Evolutionary conservation across 1,140 invertebrate genomes (phyloP), one percentile per base, ranked within the genome.

Genomic region (Pseudachorutes palmiensis): DNA sequence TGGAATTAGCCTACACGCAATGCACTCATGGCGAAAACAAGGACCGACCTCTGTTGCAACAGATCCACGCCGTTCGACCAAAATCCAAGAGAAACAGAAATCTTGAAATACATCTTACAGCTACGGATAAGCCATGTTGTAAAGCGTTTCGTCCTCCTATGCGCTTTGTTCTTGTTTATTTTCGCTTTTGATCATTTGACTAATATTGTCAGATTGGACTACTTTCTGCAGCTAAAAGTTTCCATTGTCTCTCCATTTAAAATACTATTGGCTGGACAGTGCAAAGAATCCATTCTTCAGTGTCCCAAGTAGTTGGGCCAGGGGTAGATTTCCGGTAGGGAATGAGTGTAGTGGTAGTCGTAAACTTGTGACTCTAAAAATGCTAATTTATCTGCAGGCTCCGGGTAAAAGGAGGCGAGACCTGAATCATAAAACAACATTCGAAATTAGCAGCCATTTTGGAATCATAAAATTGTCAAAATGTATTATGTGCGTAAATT

Each of bases 401-500:
- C 86, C 0, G 91, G 91, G 78, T 92, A 92, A 33, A 88, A 85
- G 30, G 89, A 90, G 9, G 90, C 90, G 70, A 90, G 81, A 75
- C 88, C 90, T 89, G 76, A n/a, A 80, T 76, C 70, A 24, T 63
- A 33, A 48, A 48, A 51, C 12, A 55, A 55, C 3, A 55, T 55
- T 55, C 24, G 24, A 24, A 19, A 55, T 41, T 41, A 41, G 36
- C 19, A 41, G 19, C n/a, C n/a, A n/a, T n/a, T n/a, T n/a, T n/a
- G n/a, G n/a, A n/a, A n/a, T n/a, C n/a, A n/a, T n/a, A n/a, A n/a
- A n/a, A n/a, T n/a, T n/a, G n/a, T n/a, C n/a, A n/a, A n/a, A n/a
- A n/a, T n/a, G n/a, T n/a, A n/a, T n/a, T n/a, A n/a, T n/a, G n/a
- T n/a, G n/a, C n/a, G n/a, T n/a, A n/a, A n/a, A n/a, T n/a, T n/a